Evolutionary conservation across 2,888 invertebrate species (phyloP).

Genomic region (Mylabris sibirica): DNA sequence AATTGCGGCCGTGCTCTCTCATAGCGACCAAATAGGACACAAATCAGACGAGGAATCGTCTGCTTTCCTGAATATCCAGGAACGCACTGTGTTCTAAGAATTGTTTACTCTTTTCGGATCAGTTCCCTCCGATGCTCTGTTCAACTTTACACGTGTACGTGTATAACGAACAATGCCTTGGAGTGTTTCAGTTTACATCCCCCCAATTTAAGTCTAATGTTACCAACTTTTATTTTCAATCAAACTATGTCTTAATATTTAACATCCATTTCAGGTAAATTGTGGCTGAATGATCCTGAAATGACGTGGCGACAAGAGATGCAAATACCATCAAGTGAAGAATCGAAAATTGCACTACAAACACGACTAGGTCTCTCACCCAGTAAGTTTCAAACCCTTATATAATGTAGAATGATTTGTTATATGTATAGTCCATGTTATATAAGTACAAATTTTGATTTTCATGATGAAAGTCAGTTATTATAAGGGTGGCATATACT

Average conservation of each 20-base stretch:
- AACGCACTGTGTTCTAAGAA: not conserved
- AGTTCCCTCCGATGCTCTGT: slow-evolving; percentile 8
- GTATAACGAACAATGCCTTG: slow-evolving; percentile 14
- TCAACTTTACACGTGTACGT: slow-evolving; percentile 17
- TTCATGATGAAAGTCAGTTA: slow-evolving; percentile 26
- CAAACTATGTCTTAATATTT: slow-evolving; percentile 23
- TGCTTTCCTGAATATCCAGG: slow-evolving; percentile 11
- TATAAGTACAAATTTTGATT: slow-evolving; percentile 19
- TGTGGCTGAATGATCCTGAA: slow-evolving; percentile 62
- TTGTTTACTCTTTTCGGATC: slow-evolving; percentile 4
- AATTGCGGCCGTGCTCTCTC: slow-evolving; percentile 56
- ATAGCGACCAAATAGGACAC: not conserved
- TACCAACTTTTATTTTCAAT: slow-evolving; percentile 10
- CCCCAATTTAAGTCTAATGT: not conserved
- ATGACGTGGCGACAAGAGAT: slow-evolving; percentile 62
- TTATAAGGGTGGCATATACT: slow-evolving; percentile 36
- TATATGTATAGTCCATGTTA: too few species aligned
- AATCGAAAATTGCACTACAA: slow-evolving; percentile 61
- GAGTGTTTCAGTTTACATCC: not conserved
- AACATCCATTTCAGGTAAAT: slow-evolving; percentile 58
- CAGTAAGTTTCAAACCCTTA: slow-evolving; percentile 53
- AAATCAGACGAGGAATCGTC: not conserved
- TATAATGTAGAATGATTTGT: too few species aligned
- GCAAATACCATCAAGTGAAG: slow-evolving; percentile 59
- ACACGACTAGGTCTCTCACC: slow-evolving; percentile 61